Base-by-base conservation (phyloP, 2,113 vertebrate species). In the Prochilodus magdalenae region DNA sequence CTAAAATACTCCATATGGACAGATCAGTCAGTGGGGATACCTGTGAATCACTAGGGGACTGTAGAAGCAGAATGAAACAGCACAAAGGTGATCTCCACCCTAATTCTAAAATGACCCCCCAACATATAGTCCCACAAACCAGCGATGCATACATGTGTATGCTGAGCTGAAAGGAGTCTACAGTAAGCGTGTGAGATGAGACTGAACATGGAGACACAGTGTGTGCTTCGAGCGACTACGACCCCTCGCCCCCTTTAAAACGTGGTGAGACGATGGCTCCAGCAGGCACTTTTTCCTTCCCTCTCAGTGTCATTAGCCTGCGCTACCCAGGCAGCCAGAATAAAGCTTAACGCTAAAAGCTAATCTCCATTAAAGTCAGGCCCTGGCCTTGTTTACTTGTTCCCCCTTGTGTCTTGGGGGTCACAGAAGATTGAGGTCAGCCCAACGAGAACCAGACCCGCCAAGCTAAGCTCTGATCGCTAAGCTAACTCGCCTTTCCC, bases 241-340 rank as follows among this genome's bases (percentile, higher is more conserved):
- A n/a, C n/a, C n/a, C n/a, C n/a, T n/a, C n/a, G n/a, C 40, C 65
- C 36, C 57, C 67, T 27, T 59, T 73, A 59, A 18, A 53, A 63
- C 16, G 14, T 86, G 80, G 84, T 82, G 84, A 69, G 80, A n/a
- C n/a, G n/a, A n/a, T n/a, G n/a, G n/a, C 44, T 74, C 69, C 36
- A 16, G 24, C 72, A 55, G n/a, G 59, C 67, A 73, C 57, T 44
- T 27, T 63, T 75, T 40, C 60, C 60, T 10, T 27, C 59, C 36
- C 3, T 36, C n/a, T n/a, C 74, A 80, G 51, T 29, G 22, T 55
- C 44, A 63, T 81, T 72, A 73, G 70, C 47, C 6, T 51, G 65
- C 59, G 16, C 44, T 63, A 66, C 55, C 55, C 65, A 55, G 40
- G 51, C 81, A 82, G 74, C 53, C 63, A 60, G 80, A 70, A 74